Evolutionary conservation across 30 jellyfish, hydroid and myxozoan genomes (phyloP).

Genomic region (Sanderia malayensis): DNA sequence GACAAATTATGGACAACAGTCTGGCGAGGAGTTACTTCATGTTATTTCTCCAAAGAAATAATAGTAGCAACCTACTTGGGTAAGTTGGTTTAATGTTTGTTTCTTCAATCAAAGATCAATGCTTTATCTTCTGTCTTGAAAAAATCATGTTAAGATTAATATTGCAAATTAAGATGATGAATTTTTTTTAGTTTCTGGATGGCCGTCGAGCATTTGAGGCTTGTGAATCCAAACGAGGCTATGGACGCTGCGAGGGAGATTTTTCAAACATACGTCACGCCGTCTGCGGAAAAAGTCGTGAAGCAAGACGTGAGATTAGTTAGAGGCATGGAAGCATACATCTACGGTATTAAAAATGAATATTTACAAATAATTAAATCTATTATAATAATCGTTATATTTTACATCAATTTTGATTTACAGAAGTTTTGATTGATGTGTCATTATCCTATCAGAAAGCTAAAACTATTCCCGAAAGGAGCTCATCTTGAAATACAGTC

Average conservation of each 20-base stretch:
- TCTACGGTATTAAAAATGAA: no score
- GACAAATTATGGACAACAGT: conserved; percentile 92
- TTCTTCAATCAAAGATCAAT: no score
- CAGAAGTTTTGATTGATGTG: no score
- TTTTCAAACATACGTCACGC: conserved; percentile 87
- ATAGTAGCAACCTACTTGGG: conserved; percentile 84
- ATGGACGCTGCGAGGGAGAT: conserved; percentile 62
- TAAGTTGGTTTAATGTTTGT: conserved; percentile 11
- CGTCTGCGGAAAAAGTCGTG: conserved; percentile 87
- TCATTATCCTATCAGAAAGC: no score
- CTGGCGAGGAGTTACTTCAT: conserved; percentile 88
- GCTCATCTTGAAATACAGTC: no score
- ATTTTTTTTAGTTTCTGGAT: conserved; percentile 82
- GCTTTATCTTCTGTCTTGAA: no score
- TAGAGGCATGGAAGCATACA: conserved; percentile 94
- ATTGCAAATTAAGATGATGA: no score
- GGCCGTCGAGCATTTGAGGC: conserved; percentile 83
- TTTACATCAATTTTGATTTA: no score
- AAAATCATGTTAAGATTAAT: no score
- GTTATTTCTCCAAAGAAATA: conserved; percentile 72
- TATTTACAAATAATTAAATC: no score
- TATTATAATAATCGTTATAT: no score
- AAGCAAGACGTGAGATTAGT: conserved; percentile 83
- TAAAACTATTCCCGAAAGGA: no score
- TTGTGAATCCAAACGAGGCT: conserved; percentile 39